Evolutionary conservation across 1,140 invertebrate species (phyloP), one percentile per base, ranked within the genome.

Genomic region (Megathymus violae): DNA sequence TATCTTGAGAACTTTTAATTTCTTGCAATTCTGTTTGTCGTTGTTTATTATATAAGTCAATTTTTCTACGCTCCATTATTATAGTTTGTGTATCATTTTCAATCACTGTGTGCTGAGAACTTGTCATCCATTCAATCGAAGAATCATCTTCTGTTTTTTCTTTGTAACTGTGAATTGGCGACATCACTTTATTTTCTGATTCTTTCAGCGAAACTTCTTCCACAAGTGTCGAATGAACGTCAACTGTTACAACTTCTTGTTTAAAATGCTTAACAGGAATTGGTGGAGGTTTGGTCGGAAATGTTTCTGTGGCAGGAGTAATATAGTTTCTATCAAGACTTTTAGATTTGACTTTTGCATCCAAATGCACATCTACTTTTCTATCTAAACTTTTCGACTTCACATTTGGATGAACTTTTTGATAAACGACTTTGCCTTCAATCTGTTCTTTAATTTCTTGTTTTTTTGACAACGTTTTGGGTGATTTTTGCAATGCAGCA

Each of bases 361-460:
- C 91, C 4, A 92, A 72, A 64, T 92, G 88, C 13, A 68, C 67
- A 52, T 91, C 90, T 17, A 72, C 80, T 52, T 93, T 93, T 65
- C 92, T 87, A 63, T 94, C 93, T 47, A 93, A 85, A 52, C 93
- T 93, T 69, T 91, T 93, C 4, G 93, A 93, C 70, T 93, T 93
- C 0, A 92, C 86, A 69, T 91, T 92, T 27, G 92, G 91, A 27
- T 80, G 69, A 38, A 79, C 80, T 70, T 91, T 91, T 71, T 91
- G 85, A 71, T 93, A 93, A 6, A 93, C 92, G 27, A 93, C 93
- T 74, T 87, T 92, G 0, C 93, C 93, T 76, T 94, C 93, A 51
- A 94, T 93, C 72, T 92, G 93, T 63, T 93, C 93, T 74, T 94
- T 94, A 0, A 93, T 85, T 80, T 94, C 93, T 74, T 94, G 92